Percentiles rank a stretch among this genome's conserved stretches.
phyloP scores from a whole-genome alignment of 1,140 invertebrate species.

The Caenorhabditis latens region DNA sequence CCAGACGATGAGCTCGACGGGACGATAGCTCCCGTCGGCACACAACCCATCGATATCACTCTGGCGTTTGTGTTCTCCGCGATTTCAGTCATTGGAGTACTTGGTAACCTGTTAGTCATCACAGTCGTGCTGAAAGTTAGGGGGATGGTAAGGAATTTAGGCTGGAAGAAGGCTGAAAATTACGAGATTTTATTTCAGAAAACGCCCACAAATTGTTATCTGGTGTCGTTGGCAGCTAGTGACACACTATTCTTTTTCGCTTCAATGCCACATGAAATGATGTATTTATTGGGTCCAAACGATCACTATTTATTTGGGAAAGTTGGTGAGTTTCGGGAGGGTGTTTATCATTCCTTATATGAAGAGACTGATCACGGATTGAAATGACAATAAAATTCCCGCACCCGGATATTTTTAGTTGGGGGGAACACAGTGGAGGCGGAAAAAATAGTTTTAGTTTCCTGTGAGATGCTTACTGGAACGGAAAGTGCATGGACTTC shows the following conservation, averaged over 20 bases:
- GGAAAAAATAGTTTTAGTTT: too few species aligned
- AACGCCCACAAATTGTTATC: constrained; percentile 83
- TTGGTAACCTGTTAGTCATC: constrained; percentile 81
- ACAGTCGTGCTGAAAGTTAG: constrained; percentile 74
- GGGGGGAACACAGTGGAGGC: too few species aligned
- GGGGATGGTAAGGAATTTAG: constrained; percentile 71
- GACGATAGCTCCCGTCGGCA: constrained; percentile 20
- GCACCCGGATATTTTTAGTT: too few species aligned
- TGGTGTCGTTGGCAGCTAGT: constrained; percentile 82
- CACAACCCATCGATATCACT: constrained; percentile 21
- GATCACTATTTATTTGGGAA: constrained; percentile 82
- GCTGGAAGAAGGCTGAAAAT: constrained; percentile 1
- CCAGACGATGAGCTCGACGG: background rate
- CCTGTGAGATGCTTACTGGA: too few species aligned
- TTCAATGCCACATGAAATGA: constrained; percentile 81
- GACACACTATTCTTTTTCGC: constrained; percentile 82
- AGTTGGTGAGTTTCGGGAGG: constrained; percentile 66
- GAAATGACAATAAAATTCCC: too few species aligned
- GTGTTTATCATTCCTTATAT: too few species aligned
- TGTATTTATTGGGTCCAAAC: constrained; percentile 81
- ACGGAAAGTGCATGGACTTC: too few species aligned
- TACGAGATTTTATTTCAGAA: constrained; percentile 79
- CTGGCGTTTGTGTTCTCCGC: constrained; percentile 78
- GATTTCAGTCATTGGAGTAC: constrained; percentile 80
- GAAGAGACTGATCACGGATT: background rate